Conservation (phyloP, 2,888 invertebrate species). For the Synergus laeviventris region DNA sequence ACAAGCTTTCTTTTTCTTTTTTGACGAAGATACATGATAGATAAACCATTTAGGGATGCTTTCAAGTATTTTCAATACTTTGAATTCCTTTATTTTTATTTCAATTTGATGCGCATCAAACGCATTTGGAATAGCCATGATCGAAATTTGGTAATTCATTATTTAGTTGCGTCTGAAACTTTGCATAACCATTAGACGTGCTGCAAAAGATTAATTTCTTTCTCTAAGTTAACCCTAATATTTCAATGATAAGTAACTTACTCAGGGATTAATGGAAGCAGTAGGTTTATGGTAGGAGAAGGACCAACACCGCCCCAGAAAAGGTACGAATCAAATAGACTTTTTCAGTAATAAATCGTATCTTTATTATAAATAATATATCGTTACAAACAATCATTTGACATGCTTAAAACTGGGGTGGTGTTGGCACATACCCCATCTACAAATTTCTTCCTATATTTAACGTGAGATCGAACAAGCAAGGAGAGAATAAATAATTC, state of each 20-base stretch:
- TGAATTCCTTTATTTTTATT: not conserved
- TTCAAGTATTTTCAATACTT: constrained; percentile 3
- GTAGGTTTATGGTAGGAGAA: constrained; percentile 47
- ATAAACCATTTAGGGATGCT: not conserved
- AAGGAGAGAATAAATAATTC: not conserved
- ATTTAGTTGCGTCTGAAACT: no score
- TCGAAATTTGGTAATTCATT: not conserved
- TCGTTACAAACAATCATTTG: constrained; percentile 38
- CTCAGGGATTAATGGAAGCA: constrained; percentile 20
- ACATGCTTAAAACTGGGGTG: constrained; percentile 30
- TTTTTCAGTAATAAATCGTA: constrained; percentile 47
- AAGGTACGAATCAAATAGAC: constrained; percentile 44
- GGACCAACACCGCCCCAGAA: constrained; percentile 58
- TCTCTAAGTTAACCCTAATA: not conserved
- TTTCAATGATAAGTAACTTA: not conserved
- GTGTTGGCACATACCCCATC: constrained; percentile 36
- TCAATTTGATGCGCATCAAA: no score
- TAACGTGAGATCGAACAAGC: constrained; percentile 24
- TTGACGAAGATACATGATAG: constrained; percentile 6
- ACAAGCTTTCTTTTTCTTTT: constrained; percentile 6
- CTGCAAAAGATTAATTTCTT: no score
- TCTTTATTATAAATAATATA: constrained; percentile 51
- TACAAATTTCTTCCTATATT: constrained; percentile 14
- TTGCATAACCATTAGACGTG: no score
- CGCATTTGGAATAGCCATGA: not conserved